Base-by-base conservation (phyloP, 2,113 vertebrate genomes). In the Heteronetta atricapilla region DNA sequence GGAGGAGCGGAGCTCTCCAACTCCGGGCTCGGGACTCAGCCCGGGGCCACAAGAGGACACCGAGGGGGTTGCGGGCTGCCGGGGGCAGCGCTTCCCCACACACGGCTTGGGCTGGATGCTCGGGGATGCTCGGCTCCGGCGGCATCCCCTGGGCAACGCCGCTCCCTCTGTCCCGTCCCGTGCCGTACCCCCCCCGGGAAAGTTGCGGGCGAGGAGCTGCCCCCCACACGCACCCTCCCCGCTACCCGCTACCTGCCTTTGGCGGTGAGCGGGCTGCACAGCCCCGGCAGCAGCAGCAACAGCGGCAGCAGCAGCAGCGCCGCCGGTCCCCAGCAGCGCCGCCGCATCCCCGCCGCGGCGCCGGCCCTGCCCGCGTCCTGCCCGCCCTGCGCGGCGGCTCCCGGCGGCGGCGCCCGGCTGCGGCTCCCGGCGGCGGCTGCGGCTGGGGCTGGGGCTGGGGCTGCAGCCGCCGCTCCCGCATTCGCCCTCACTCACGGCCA, bases 201-300 rank as follows among this genome's bases (percentile, higher is more conserved):
- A 60, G 59, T 60, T 60, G 59, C 59, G n/a, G 21, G 20, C 59
- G 6, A 22, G 22, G n/a, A 60, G 59, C 46, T 21, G 46, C 3
- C 20, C 20, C 46, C 46, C 46, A 20, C 10, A 2, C 20, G 8
- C 10, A 5, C 46, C 46, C 46, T 21, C 46, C 46, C 46, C 91
- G 80, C 16, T 96, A 97, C 46, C 46, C 91, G 80, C 16, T 96
- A 97, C 97, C 94, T 95, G 96, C 97, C 97, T 98, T 96, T 97
- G 34, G 95, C 93, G 42, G 96, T 94, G 97, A 97, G 90, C 48
- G 93, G 95, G 20, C 46, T 48, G 46, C 46, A 82, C 97, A 96
- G 96, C 98, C 98, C 97, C 82, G 97, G 97, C 97, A 98, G 83
- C 40, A 73, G 90, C 82, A 94, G 93, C 88, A 91, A 90, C 77